Percentiles rank a stretch among this genome's conserved stretches.
phyloP scores from a whole-genome alignment of 2,888 invertebrate genomes.

The Ceramica pisi region DNA sequence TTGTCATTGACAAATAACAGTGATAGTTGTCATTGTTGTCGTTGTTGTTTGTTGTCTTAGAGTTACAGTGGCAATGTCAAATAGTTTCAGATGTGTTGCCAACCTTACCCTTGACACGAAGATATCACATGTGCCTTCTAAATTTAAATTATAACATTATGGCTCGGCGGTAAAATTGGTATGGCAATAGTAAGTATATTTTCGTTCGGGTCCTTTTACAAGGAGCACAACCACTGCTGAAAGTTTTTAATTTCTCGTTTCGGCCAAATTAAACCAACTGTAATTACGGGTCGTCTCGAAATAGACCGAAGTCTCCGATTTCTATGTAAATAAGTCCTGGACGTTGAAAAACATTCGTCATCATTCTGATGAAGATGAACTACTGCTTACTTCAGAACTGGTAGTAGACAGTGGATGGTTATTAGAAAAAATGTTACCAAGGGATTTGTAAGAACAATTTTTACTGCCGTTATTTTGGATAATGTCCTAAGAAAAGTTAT shows the following conservation, averaged over 20 bases:
- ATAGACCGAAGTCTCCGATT: conserved; percentile 6
- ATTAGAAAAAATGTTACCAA: background rate
- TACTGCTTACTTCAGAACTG: background rate
- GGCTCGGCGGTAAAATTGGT: background rate
- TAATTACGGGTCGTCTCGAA: conserved; percentile 18
- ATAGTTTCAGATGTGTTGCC: background rate
- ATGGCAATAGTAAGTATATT: background rate
- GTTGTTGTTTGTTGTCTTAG: too few species aligned
- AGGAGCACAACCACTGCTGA: background rate
- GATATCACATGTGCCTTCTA: background rate
- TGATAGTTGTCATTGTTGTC: too few species aligned
- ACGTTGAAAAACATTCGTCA: background rate
- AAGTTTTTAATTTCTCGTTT: conserved; percentile 6
- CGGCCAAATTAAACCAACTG: conserved; percentile 2
- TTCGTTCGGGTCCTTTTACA: background rate
- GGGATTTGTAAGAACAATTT: background rate
- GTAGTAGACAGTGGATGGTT: background rate
- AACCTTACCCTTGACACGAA: background rate
- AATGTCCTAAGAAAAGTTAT: background rate
- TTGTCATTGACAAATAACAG: too few species aligned
- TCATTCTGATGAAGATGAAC: background rate
- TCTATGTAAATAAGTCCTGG: conserved; percentile 1
- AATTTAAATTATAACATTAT: background rate
- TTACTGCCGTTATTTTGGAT: background rate
- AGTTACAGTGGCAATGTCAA: background rate